Conservation (phyloP, 2,888 invertebrate species). For the Mythimna albipuncta region DNA sequence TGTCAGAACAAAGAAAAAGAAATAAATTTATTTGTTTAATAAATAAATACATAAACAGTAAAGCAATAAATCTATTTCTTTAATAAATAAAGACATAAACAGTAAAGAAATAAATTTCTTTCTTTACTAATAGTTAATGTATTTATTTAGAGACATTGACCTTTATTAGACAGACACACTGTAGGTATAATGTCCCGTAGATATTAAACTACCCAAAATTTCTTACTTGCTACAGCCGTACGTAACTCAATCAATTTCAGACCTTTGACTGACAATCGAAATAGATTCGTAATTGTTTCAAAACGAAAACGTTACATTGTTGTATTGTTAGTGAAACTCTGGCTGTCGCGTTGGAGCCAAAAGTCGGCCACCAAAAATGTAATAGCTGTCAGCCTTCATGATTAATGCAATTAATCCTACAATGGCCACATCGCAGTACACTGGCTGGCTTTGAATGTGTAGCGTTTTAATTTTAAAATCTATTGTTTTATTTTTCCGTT, state of each 20-base stretch:
- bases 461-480: slow-evolving; percentile 49
- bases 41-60: no score
- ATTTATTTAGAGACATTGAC: not conserved
- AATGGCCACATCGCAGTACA: slow-evolving; percentile 85
- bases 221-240: slow-evolving; percentile 1
- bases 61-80: no score
- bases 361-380: slow-evolving; percentile 91
- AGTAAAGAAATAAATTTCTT: no score
- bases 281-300: slow-evolving; percentile 71
- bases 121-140: no score
- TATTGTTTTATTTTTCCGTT: slow-evolving; percentile 49
- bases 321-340: slow-evolving; percentile 83
- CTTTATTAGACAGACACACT: not conserved
- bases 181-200: no score
- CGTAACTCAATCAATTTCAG: slow-evolving; percentile 64
- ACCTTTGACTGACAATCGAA: slow-evolving; percentile 67
- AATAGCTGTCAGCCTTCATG: slow-evolving; percentile 89
- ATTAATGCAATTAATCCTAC: slow-evolving; percentile 90
- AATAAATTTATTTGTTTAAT: no score
- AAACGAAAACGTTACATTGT: slow-evolving; percentile 75
- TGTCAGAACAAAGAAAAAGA: no score
- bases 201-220: no score
- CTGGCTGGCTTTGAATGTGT: slow-evolving; percentile 68
- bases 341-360: slow-evolving; percentile 80
- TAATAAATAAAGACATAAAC: no score